phyloP scores from a whole-genome alignment of 2,888 invertebrate genomes.

The Agonopterix subpropinquella region DNA sequence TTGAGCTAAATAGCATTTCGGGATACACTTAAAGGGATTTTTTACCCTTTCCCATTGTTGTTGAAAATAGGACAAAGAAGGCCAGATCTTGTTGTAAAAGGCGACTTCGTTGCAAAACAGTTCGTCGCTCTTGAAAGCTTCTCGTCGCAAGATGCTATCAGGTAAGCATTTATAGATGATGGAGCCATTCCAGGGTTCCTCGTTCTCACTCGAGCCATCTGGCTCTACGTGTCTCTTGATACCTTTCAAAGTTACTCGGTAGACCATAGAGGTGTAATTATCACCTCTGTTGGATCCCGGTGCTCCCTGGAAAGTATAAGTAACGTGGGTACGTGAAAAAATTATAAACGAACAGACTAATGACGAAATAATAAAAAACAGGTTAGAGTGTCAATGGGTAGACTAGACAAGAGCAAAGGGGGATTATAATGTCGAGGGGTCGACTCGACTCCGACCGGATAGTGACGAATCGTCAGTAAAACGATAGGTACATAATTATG shows the following conservation, averaged over 20 bases:
- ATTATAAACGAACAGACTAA: not conserved
- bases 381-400: too few species aligned
- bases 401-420: too few species aligned
- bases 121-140: slow-evolving; percentile 82
- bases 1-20: slow-evolving; percentile 76
- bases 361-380: too few species aligned
- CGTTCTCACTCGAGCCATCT: slow-evolving; percentile 37
- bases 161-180: slow-evolving; percentile 84
- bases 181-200: slow-evolving; percentile 77
- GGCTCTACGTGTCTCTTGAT: slow-evolving; percentile 35
- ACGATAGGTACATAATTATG: too few species aligned
- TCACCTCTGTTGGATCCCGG: slow-evolving; percentile 84
- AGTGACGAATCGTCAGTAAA: too few species aligned
- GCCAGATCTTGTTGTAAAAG: slow-evolving; percentile 83
- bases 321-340: not conserved
- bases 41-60: slow-evolving; percentile 48
- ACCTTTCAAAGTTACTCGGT: slow-evolving; percentile 78
- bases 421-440: too few species aligned
- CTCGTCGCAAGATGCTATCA: slow-evolving; percentile 77
- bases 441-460: too few species aligned
- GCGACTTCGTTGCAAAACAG: slow-evolving; percentile 83
- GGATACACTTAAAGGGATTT: slow-evolving; percentile 71
- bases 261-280: slow-evolving; percentile 84
- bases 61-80: slow-evolving; percentile 78
- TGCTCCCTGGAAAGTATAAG: slow-evolving; percentile 63